Conservation (phyloP, 2,113 vertebrate genomes). For the Micronycteris hirsuta region DNA sequence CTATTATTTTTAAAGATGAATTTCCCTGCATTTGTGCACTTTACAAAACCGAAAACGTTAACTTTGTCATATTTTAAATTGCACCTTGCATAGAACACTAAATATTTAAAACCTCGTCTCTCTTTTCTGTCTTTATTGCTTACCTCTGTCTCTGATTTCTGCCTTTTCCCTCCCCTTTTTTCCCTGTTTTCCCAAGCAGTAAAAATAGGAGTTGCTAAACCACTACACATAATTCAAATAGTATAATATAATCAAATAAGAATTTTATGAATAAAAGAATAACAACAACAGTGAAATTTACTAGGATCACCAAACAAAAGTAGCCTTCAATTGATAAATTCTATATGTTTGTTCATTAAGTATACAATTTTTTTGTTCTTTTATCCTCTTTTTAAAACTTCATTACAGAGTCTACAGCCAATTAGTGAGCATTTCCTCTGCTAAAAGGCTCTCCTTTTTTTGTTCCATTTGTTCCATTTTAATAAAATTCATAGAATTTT, state of each 20-base stretch:
- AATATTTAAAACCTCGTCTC: not conserved
- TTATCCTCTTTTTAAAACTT: constrained; percentile 84
- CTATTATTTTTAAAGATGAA: not conserved
- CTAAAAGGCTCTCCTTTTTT: constrained; percentile 82
- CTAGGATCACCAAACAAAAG: constrained; percentile 92
- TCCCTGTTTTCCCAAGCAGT: not conserved
- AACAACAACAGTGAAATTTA: constrained; percentile 91
- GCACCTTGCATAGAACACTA: not conserved
- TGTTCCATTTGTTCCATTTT: constrained; percentile 68
- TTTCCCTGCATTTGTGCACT: not conserved
- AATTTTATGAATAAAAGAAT: constrained; percentile 83
- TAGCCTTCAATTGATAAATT: constrained; percentile 88
- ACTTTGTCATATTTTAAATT: constrained; percentile 11
- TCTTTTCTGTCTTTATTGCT: not conserved
- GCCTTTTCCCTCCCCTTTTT: not conserved
- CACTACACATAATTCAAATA: not conserved
- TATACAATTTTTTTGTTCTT: constrained; percentile 30
- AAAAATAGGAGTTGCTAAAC: not conserved
- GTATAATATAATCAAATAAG: not conserved
- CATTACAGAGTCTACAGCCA: constrained; percentile 86
- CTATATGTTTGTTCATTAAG: constrained; percentile 77
- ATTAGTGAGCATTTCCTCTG: constrained; percentile 90
- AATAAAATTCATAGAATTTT: constrained; percentile 62
- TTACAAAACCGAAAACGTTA: not conserved
- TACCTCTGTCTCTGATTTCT: not conserved